Conservation (phyloP, 2,113 vertebrate genomes). For the Lagenorhynchus albirostris region DNA sequence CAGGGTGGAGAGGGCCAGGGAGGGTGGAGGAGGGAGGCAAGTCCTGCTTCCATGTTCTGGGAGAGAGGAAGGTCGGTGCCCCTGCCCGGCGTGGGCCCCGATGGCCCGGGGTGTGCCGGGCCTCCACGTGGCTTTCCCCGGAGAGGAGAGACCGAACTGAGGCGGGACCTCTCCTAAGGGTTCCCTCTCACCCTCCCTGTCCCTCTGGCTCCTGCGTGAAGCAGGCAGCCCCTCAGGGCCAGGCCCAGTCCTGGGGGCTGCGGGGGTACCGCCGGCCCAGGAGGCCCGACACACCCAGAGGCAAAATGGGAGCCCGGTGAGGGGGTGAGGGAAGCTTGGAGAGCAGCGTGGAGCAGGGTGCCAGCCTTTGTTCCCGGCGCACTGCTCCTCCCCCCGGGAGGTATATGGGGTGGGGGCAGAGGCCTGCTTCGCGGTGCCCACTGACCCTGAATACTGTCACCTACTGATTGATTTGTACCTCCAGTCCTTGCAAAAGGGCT, state of each 20-base stretch:
- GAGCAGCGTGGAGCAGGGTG: rapidly evolving
- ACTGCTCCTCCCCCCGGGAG: background rate
- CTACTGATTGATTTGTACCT: background rate
- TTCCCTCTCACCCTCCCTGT: background rate
- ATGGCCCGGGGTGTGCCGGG: background rate
- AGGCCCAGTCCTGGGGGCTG: background rate
- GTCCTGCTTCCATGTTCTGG: background rate
- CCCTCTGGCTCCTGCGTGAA: background rate
- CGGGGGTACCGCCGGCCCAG: background rate
- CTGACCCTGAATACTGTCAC: background rate
- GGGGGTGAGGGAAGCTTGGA: rapidly evolving
- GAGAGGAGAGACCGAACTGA: background rate
- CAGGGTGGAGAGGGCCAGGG: rapidly evolving
- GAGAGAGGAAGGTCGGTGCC: too few relatives aligned
- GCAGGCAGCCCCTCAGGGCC: background rate
- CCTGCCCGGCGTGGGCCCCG: background rate
- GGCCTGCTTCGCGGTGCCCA: background rate
- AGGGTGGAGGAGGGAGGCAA: too few relatives aligned
- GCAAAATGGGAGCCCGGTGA: background rate
- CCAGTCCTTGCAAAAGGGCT: background rate
- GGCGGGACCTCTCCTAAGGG: background rate
- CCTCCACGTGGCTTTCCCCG: background rate
- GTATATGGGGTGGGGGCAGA: background rate
- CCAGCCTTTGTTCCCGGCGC: background rate
- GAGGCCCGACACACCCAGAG: background rate